phyloP scores from a whole-genome alignment of 2,888 invertebrate species.

The Stratiomys singularior region DNA sequence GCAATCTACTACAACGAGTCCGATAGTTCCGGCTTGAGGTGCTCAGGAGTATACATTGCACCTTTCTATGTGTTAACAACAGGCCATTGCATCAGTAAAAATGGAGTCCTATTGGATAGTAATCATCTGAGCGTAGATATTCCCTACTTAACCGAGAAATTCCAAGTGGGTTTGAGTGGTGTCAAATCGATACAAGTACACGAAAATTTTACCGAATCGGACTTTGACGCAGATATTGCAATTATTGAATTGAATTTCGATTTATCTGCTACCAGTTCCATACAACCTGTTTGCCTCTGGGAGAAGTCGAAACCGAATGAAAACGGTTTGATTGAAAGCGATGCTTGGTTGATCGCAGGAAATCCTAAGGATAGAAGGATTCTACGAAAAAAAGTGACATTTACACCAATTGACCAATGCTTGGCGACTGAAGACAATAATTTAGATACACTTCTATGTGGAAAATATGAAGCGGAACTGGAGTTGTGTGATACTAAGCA shows the following conservation, averaged over 20 bases:
- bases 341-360: not conserved
- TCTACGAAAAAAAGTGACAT: not conserved
- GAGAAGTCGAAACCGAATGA: not conserved
- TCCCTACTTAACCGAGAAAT: not conserved
- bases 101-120: not conserved
- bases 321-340: not conserved
- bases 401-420: not conserved
- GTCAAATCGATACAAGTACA: not conserved
- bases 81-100: not conserved
- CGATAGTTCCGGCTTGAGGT: not conserved
- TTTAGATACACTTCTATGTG: not conserved
- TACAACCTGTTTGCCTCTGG: not conserved
- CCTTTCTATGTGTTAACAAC: constrained; percentile 16
- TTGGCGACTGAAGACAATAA: not conserved
- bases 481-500: not conserved
- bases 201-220: not conserved
- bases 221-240: not conserved
- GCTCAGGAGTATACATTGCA: constrained; percentile 11
- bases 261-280: not conserved
- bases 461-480: not conserved
- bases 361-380: not conserved
- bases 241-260: not conserved
- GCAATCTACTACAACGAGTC: not conserved
- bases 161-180: not conserved
- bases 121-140: not conserved